Base-by-base conservation (phyloP, 2,797 vertebrate genomes). In the Megaceryle alcyon region DNA sequence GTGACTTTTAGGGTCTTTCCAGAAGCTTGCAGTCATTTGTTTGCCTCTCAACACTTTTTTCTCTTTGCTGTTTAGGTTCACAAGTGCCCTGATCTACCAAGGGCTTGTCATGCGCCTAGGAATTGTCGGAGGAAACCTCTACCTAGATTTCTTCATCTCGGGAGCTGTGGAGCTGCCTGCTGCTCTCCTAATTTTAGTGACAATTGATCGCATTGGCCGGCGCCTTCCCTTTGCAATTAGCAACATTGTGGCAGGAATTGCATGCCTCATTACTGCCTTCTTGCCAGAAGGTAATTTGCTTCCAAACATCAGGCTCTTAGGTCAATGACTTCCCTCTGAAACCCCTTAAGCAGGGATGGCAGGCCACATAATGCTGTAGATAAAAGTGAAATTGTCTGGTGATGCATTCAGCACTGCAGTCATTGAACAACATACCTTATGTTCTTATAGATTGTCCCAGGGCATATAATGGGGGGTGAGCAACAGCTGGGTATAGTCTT, bases 21-120 rank as follows among this genome's bases (percentile, higher is more conserved):
- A 57, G 29, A 6, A 80, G 31, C 68, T 81, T 54, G 35, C 26
- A 84, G 18, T 54, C 3, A 43, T 78, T 53, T 31, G 31, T 46
- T 78, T 54, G 19, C 54, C 21, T 71, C 48, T 53, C 66, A 75
- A 66, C 25, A 14, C 3, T 22, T 3, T 80, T 39, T 70, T 26
- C 21, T 66, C 54, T 76, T 92, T 46, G n/a, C 10, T 60, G 37
- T 44, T 14, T 78, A 99, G 99, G 99, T 99, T 99, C 94, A 98
- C 99, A 63, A 99, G 98, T 20, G 99, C 99, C 3, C 98, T 99
- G 89, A 98, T 99, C 7, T 99, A 99, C 90, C 99, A 99, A 95
- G 99, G 99, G 18, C 98, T 99, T 25, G 98, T 99, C 92, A 99
- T 99, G 99, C 98, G 99, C 46, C 96, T 99, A 70, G 99, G 99